Conservation (phyloP, 2,888 invertebrate species). For the Vandiemenella viatica region DNA sequence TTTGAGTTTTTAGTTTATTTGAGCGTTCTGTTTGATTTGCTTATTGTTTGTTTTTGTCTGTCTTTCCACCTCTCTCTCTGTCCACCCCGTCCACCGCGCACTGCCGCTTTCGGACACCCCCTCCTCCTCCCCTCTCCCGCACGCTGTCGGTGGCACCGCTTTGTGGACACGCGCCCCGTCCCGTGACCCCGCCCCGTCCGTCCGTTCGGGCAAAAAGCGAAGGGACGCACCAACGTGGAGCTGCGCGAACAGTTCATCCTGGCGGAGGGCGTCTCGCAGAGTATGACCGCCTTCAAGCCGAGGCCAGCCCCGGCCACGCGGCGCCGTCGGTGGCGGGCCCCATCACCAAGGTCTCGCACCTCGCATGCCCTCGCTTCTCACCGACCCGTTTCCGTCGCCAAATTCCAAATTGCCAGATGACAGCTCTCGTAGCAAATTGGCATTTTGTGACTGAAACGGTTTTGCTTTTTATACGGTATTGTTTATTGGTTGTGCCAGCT, state of each 20-base stretch:
- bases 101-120: conserved; percentile 8
- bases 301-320: conserved; percentile 69
- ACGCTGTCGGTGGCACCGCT: too few relatives aligned
- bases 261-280: conserved; percentile 96
- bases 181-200: not conserved
- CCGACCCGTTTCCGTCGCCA: too few relatives aligned
- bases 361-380: conserved; percentile 11
- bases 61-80: conserved; percentile 12
- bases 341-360: conserved; percentile 89
- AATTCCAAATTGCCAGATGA: too few relatives aligned
- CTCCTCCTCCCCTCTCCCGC: conserved; percentile 5
- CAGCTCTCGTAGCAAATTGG: too few relatives aligned
- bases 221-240: conserved; percentile 99
- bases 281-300: conserved; percentile 96
- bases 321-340: conserved; percentile 45
- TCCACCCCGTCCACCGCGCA: not conserved
- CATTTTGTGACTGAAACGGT: too few relatives aligned
- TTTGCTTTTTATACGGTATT: too few relatives aligned
- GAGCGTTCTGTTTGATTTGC: too few relatives aligned
- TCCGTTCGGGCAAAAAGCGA: too few relatives aligned
- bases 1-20: too few relatives aligned
- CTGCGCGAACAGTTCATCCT: conserved; percentile 97
- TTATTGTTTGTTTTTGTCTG: conserved; percentile 19
- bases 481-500: too few relatives aligned
- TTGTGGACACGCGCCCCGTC: too few relatives aligned